Evolutionary conservation across 2,888 invertebrate genomes (phyloP).

Genomic region (Drosophila mimetica): DNA sequence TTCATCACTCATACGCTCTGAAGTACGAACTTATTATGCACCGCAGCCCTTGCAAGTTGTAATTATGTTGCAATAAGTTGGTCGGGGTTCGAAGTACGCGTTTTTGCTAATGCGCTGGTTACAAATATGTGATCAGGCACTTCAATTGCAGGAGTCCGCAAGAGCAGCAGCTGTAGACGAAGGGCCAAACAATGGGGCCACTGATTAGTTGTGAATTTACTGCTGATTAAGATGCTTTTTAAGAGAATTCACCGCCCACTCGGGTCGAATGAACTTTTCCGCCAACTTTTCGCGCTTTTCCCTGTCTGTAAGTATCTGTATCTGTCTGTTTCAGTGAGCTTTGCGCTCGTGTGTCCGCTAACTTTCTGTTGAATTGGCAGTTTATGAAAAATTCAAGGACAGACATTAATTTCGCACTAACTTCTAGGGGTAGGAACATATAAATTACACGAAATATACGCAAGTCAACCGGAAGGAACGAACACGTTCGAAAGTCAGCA

Average conservation of each 20-base stretch:
- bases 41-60: constrained; percentile 53
- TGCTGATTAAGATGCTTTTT: constrained; percentile 79
- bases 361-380: constrained; percentile 73
- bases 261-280: constrained; percentile 58
- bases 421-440: constrained; percentile 20
- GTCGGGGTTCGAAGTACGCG: constrained; percentile 20
- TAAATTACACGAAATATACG: constrained; percentile 24
- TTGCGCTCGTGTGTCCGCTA: constrained; percentile 5
- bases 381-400: constrained; percentile 76
- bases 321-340: constrained; percentile 19
- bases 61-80: constrained; percentile 77
- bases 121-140: constrained; percentile 60
- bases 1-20: constrained; percentile 47
- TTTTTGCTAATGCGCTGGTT: constrained; percentile 44
- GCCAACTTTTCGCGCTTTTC: constrained; percentile 50
- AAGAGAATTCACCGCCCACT: constrained; percentile 56
- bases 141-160: constrained; percentile 34
- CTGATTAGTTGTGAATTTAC: constrained; percentile 81
- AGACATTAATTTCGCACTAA: constrained; percentile 64
- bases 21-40: constrained; percentile 50
- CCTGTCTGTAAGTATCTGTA: not conserved
- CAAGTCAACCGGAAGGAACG: constrained; percentile 32
- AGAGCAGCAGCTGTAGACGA: not conserved
- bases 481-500: constrained; percentile 48
- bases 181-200: constrained; percentile 66